A percentile compares a stretch with the other conserved stretches of the same genome.
Evolutionary conservation across 1,140 invertebrate species (phyloP).

Genomic region (Hydropsyche tenuis): DNA sequence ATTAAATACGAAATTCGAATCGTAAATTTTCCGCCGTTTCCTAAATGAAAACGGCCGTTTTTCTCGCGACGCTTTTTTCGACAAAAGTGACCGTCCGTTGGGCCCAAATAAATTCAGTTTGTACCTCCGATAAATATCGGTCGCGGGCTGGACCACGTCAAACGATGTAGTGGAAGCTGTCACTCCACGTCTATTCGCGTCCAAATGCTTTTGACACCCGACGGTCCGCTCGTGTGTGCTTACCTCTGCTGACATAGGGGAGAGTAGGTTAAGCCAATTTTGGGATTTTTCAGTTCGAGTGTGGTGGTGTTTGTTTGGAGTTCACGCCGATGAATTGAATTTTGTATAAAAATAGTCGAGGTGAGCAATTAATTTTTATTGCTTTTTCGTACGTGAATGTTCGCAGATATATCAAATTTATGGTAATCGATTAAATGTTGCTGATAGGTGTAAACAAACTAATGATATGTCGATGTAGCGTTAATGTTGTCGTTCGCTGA

Average conservation of each 20-base stretch:
- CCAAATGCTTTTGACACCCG: slow-evolving; percentile 20
- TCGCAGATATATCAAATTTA: too few species aligned
- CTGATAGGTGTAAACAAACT: too few species aligned
- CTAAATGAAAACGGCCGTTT: not conserved
- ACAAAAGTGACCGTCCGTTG: too few species aligned
- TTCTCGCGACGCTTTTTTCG: not conserved
- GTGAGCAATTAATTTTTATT: too few species aligned
- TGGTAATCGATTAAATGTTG: too few species aligned
- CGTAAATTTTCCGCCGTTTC: not conserved
- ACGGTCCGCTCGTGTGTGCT: not conserved
- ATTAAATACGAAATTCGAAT: not conserved
- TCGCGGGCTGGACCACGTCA: slow-evolving; percentile 26
- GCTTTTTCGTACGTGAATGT: too few species aligned
- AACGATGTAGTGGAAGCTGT: slow-evolving; percentile 26
- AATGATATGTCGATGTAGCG: too few species aligned
- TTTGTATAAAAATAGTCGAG: too few species aligned
- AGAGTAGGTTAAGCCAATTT: not conserved
- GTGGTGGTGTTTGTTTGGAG: too few species aligned
- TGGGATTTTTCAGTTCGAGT: too few species aligned
- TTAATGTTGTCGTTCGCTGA: too few species aligned
- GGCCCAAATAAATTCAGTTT: slow-evolving; percentile 16
- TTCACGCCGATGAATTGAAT: too few species aligned
- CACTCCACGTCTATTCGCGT: slow-evolving; percentile 3
- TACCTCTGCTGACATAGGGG: not conserved
- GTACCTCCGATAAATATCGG: slow-evolving; percentile 28